Conservation (phyloP, 2,113 vertebrate species). For the Seriola aureovittata region DNA sequence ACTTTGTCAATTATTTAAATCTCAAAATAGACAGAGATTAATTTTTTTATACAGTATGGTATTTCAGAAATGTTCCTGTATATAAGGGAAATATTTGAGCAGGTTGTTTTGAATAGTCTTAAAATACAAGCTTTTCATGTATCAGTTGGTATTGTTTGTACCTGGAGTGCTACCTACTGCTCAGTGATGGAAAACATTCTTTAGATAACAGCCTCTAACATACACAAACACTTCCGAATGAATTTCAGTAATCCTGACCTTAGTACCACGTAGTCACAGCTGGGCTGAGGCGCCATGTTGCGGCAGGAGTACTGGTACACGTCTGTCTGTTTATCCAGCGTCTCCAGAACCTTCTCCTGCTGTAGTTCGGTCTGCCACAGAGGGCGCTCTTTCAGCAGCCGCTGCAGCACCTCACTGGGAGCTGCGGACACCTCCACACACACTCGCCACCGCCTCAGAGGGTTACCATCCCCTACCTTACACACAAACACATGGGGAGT, state of each 20-base stretch:
- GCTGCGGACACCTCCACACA: conserved; percentile 91
- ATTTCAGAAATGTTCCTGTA: neutral
- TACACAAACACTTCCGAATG: neutral
- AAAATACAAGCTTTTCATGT: neutral
- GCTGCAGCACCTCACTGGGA: conserved; percentile 91
- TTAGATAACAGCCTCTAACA: neutral
- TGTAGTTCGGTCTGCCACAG: conserved; percentile 93
- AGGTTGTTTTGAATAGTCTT: neutral
- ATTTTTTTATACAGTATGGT: neutral
- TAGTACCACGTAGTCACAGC: conserved; percentile 94
- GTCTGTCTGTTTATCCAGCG: conserved; percentile 93
- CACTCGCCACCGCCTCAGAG: conserved; percentile 92
- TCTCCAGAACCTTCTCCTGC: conserved; percentile 93
- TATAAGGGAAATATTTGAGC: neutral
- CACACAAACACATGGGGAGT: conserved; percentile 5
- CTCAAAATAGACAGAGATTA: neutral
- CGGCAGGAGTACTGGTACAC: conserved; percentile 92
- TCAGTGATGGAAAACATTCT: neutral
- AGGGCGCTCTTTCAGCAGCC: conserved; percentile 93
- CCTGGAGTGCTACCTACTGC: neutral
- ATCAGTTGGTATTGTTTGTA: neutral
- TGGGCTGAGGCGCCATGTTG: conserved; percentile 94
- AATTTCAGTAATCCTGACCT: conserved; percentile 84
- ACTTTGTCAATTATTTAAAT: no score
- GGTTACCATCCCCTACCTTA: conserved; percentile 94